A percentile compares a stretch with the other conserved stretches of the same genome.
Conservation (phyloP, 1,140 invertebrate species). For the Rhopalosiphum padi region DNA sequence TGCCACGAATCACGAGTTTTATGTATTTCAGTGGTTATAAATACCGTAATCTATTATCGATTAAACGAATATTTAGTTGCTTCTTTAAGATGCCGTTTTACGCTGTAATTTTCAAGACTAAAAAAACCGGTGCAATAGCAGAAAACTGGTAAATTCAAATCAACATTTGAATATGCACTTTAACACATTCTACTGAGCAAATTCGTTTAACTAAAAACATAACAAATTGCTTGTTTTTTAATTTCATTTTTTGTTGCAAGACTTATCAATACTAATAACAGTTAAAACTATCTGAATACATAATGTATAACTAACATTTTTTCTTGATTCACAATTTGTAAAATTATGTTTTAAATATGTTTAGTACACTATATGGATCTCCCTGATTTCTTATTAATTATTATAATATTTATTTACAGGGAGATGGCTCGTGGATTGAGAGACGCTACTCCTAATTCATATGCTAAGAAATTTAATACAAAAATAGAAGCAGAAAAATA, state of each 20-base stretch:
- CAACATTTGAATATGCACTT: neutral
- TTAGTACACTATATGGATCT: too few relatives aligned
- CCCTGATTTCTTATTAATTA: neutral
- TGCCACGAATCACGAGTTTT: neutral
- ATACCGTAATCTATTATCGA: neutral
- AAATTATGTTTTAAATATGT: too few relatives aligned
- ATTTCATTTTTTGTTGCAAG: neutral
- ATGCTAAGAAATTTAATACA: neutral
- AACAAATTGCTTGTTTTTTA: neutral
- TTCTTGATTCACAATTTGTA: too few relatives aligned
- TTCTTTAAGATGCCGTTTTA: conserved; percentile 21
- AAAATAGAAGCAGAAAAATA: conserved; percentile 18
- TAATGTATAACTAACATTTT: too few relatives aligned
- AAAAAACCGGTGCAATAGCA: neutral
- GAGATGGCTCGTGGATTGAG: neutral
- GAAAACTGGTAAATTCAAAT: conserved; percentile 18
- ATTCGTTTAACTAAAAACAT: neutral
- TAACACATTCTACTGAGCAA: neutral
- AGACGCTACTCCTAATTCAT: neutral
- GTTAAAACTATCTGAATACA: neutral
- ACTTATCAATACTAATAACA: neutral
- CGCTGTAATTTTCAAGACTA: neutral
- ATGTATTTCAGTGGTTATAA: neutral
- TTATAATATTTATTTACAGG: neutral
- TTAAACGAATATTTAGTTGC: neutral